Evolutionary conservation across 2,888 invertebrate species (phyloP), one percentile per base, ranked within the genome.

Genomic region (Drepanosiphum platanoidis): DNA sequence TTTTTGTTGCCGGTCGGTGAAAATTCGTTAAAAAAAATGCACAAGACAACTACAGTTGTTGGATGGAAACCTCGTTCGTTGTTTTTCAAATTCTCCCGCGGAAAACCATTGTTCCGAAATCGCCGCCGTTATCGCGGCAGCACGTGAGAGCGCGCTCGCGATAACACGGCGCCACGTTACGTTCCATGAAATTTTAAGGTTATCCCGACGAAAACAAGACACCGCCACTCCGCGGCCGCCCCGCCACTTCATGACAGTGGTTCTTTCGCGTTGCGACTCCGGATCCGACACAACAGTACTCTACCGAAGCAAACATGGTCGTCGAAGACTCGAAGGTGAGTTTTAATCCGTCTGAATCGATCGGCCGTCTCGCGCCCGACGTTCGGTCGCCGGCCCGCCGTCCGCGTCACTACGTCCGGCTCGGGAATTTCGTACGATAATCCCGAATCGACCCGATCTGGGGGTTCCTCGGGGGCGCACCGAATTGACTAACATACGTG

Each of bases 161-260:
- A 78, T 64, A 64, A 78, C 1, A 18, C 11, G 22, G n/a, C n/a
- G n/a, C n/a, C 39, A 3, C 15, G 8, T 72, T 42, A 30, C 27
- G 3, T 58, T 58, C 77, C 84, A 84, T 70, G 84, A 84, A 2
- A 84, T 70, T 83, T 84, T 84, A 46, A 84, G 84, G 84, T 84
- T 84, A 84, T 27, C 2, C 36, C 7, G 11, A 84, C 4, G 58
- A 84, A 68, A 84, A 84, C 84, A 84, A 75, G 2, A 52, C 64
- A n/a, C 70, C 42, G 34, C 64, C 32, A 9, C 75, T 22, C 39
- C 58, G 1, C 70, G 32, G 34, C 64, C 32, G 4, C 75, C 18
- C 39, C 58, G 1, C 52, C 52, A n/a, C 15, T 66, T 34, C 11
- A 0, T 30, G 30, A 15, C 27, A 13, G n/a, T 32, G 18, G 39